Evolutionary conservation across 2,888 invertebrate species (phyloP), one percentile per base, ranked within the genome.

Genomic region (Nemotelus pantherinus): DNA sequence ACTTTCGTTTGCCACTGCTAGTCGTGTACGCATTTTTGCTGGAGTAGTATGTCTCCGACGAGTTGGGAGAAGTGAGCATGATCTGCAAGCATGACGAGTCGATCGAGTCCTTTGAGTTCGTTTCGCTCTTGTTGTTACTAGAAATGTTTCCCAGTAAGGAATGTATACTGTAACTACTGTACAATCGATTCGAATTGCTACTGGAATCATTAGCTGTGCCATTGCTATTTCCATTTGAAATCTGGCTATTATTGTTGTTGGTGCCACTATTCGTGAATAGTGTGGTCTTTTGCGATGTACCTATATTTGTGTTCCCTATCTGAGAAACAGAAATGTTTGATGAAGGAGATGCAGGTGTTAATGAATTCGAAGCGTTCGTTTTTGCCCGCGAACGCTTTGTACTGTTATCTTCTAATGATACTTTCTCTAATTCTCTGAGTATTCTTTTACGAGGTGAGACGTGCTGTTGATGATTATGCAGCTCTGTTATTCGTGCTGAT

Each of bases 361-460:
- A 65, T 83, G 83, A 77, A 82, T 82, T 68, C 81, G 83, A 80
- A 83, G 84, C 84, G 83, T 72, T 84, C 82, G 80, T 84, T 83
- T 78, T 88, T 86, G 85, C 88, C 85, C 82, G 88, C 25, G 78
- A 78, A 39, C 80, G 74, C 64, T 80, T 80, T 53, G 77, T 80
- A 76, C 55, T 79, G 45, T 64, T 77, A 64, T 79, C 79, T 64
- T 79, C 79, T 43, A 79, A 63, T 53, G 91, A 92, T 5, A 93
- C 93, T 83, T 92, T 90, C 85, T 95, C 95, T 84, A 95, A 89
- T 86, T 95, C 95, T 76, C 94, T 90, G 80, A 95, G 88, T 86
- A 95, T 93, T 82, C 95, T 90, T 85, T 95, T 95, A 58, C 95
- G 90, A 71, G 95, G 95, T 79, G 95, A 95, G 47, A 95, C 94